Evolutionary conservation across 2,888 invertebrate species (phyloP).

Genomic region (Drosophila nr. perissopoda): DNA sequence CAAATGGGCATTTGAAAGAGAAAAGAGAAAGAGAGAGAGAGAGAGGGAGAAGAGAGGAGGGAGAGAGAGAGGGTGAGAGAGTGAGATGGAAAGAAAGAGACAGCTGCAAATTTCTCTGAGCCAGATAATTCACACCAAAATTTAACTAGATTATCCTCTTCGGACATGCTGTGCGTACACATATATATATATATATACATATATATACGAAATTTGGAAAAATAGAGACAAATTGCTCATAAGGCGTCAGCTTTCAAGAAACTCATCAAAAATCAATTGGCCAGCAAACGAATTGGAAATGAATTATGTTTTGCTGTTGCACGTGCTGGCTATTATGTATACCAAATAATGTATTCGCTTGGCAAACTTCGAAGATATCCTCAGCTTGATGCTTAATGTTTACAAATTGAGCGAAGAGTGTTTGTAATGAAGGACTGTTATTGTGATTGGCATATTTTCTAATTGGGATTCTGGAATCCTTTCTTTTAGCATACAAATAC

Average conservation of each 20-base stretch:
- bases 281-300: slow-evolving; percentile 7
- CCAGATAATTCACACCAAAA: slow-evolving; percentile 13
- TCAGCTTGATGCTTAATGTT: not conserved
- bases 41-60: not conserved
- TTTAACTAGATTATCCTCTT: slow-evolving; percentile 20
- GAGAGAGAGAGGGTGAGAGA: not conserved
- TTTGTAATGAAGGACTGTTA: not conserved
- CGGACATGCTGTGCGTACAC: not conserved
- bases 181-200: not conserved
- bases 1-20: slow-evolving; percentile 29
- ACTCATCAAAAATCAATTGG: slow-evolving; percentile 47
- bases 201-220: not conserved
- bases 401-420: not conserved
- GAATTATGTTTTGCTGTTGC: not conserved
- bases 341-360: not conserved
- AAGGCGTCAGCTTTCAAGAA: slow-evolving; percentile 33
- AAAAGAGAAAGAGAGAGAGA: not conserved
- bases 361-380: not conserved
- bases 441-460: not conserved
- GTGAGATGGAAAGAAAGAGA: not conserved
- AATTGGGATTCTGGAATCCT: not conserved
- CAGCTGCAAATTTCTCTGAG: slow-evolving; percentile 14
- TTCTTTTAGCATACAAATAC: not conserved
- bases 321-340: not conserved
- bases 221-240: slow-evolving; percentile 31